Conservation (phyloP, 1,140 invertebrate genomes). For the Odontomachus brunneus region DNA sequence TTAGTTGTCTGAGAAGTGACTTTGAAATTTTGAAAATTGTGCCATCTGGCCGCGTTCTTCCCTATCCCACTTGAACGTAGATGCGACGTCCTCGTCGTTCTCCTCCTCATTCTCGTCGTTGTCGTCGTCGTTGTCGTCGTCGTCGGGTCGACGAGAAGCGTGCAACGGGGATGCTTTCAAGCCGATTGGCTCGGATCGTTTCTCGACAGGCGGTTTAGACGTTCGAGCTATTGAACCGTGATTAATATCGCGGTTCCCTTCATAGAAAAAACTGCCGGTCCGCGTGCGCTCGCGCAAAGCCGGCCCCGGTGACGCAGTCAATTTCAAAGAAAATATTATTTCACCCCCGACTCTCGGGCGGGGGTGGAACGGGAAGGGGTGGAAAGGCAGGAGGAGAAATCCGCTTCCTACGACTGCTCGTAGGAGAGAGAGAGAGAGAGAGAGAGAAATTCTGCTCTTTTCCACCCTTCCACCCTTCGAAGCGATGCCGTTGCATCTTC, state of each 20-base stretch:
- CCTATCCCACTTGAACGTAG: constrained; percentile 41
- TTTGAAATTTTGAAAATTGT: too few species aligned
- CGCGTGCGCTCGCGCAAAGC: constrained; percentile 4
- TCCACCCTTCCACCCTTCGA: not conserved
- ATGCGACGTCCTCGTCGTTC: constrained; percentile 21
- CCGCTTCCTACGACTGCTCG: not conserved
- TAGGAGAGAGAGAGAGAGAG: too few species aligned
- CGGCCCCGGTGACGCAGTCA: not conserved
- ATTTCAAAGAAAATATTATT: constrained; percentile 67
- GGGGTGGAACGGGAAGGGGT: too few species aligned
- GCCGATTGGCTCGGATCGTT: constrained; percentile 74
- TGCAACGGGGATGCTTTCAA: constrained; percentile 77
- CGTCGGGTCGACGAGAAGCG: constrained; percentile 56
- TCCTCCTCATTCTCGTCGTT: too few species aligned
- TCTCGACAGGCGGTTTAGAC: constrained; percentile 67
- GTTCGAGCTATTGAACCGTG: constrained; percentile 72
- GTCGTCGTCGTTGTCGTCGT: too few species aligned
- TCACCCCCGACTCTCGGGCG: constrained; percentile 14
- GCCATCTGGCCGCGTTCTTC: too few species aligned
- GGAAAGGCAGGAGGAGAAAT: not conserved
- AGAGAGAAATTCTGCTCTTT: not conserved
- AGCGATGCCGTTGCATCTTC: not conserved
- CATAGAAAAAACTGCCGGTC: too few species aligned
- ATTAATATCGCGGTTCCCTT: constrained; percentile 76
- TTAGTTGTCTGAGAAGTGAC: too few species aligned